Conservation (phyloP, 1,140 invertebrate species). For the Pinna nobilis region DNA sequence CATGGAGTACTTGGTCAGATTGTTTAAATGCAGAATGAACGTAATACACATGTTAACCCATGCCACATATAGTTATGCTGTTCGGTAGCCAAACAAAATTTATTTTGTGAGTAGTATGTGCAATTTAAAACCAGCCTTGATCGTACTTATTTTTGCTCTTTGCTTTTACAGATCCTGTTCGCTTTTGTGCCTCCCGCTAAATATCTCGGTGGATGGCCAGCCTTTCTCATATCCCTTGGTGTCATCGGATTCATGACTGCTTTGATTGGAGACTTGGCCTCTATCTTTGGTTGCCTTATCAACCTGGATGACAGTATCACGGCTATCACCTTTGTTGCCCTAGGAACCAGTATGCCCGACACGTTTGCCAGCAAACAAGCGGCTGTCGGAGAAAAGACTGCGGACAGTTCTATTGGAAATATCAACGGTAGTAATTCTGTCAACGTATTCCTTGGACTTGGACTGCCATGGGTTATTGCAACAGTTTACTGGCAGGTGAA, state of each 20-base stretch:
- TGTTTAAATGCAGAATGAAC: too few species aligned
- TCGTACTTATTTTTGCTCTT: too few species aligned
- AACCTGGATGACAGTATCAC: conserved; percentile 79
- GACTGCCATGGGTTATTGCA: conserved; percentile 82
- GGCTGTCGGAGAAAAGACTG: conserved; percentile 75
- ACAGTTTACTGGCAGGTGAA: conserved; percentile 77
- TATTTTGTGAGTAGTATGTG: too few species aligned
- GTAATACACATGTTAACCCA: too few species aligned
- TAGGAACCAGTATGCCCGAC: conserved; percentile 84
- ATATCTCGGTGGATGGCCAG: conserved; percentile 80
- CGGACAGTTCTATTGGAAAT: conserved; percentile 78
- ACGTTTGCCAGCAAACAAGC: conserved; percentile 78
- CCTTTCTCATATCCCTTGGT: conserved; percentile 79
- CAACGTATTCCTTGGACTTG: conserved; percentile 82
- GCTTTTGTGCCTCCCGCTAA: conserved; percentile 79
- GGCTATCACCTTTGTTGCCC: conserved; percentile 83
- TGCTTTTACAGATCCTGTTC: conserved; percentile 77
- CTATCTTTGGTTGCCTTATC: conserved; percentile 81
- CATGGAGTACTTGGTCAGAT: too few species aligned
- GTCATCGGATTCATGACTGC: conserved; percentile 81
- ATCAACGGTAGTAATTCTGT: conserved; percentile 78
- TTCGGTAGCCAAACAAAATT: too few species aligned
- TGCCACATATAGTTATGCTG: too few species aligned
- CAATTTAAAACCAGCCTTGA: too few species aligned
- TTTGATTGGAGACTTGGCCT: conserved; percentile 81